A percentile compares a stretch with the other conserved stretches of the same genome.
Conservation (phyloP, 1,140 invertebrate species). For the Drosophila takahashii region DNA sequence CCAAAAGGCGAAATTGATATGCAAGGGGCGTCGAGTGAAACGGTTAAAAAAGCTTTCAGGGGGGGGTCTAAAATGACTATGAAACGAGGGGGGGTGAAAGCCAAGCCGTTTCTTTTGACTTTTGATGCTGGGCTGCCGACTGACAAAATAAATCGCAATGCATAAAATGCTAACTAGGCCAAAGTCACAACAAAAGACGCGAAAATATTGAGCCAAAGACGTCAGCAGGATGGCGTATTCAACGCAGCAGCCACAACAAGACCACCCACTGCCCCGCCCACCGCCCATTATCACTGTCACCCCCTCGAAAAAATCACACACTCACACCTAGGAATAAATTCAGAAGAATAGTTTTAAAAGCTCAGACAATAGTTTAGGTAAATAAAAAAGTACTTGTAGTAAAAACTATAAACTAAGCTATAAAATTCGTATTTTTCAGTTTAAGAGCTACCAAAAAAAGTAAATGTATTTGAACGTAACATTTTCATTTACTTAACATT, state of each 20-base stretch:
- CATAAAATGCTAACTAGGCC: slow-evolving; percentile 57
- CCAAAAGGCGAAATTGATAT: slow-evolving; percentile 64
- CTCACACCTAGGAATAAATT: not conserved
- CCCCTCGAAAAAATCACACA: not conserved
- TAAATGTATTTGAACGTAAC: too few relatives aligned
- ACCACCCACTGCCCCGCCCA: not conserved
- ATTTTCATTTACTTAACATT: too few relatives aligned
- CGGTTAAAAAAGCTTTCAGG: slow-evolving; percentile 5
- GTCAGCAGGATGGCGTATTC: slow-evolving; percentile 65
- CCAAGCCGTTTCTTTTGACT: slow-evolving; percentile 17
- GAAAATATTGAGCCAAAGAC: slow-evolving; percentile 65
- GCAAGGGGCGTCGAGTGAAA: slow-evolving; percentile 58
- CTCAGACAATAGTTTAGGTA: not conserved
- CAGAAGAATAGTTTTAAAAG: slow-evolving; percentile 1
- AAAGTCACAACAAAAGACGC: slow-evolving; percentile 65
- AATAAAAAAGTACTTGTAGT: not conserved
- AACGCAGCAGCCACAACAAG: slow-evolving; percentile 22
- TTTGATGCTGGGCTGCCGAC: slow-evolving; percentile 17
- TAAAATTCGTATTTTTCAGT: too few relatives aligned
- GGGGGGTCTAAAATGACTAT: too few relatives aligned
- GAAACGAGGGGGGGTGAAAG: too few relatives aligned
- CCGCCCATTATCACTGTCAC: slow-evolving; percentile 7
- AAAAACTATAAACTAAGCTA: not conserved
- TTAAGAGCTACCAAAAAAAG: too few relatives aligned
- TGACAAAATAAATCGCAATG: slow-evolving; percentile 46